Evolutionary conservation across 2,888 invertebrate species (phyloP).

Genomic region (Willowsia nigromaculata): DNA sequence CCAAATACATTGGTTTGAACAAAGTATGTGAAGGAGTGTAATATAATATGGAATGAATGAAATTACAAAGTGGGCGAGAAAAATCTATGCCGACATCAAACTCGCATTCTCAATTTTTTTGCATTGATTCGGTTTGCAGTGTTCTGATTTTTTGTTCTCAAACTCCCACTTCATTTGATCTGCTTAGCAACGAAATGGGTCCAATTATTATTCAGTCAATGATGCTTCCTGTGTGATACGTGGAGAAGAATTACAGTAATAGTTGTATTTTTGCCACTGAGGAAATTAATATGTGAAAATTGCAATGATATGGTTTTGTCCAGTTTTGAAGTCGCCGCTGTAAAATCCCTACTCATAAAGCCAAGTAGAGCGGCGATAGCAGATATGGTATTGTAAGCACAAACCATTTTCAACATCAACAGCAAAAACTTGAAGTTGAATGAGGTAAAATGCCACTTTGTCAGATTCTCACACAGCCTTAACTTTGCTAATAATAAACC

Average conservation of each 20-base stretch:
- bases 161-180: no score
- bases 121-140: no score
- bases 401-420: not conserved
- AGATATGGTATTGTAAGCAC: not conserved
- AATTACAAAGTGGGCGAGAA: no score
- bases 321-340: not conserved
- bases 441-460: constrained; percentile 48
- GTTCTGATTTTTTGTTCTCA: no score
- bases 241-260: not conserved
- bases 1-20: not conserved
- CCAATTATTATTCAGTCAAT: not conserved
- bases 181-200: no score
- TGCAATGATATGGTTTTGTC: not conserved
- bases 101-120: no score
- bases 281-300: constrained; percentile 8
- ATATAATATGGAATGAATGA: not conserved
- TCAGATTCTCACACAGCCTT: constrained; percentile 40
- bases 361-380: constrained; percentile 15
- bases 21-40: not conserved
- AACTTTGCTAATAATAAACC: constrained; percentile 42
- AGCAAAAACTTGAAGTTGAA: not conserved
- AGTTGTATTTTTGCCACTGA: not conserved
- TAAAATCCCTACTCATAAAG: not conserved
- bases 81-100: no score
- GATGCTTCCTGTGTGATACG: not conserved